These are phyloP conservation scores for Dromius quadrimaculatus DNA, from an alignment of 2,888 invertebrate genomes.

Conservation along the genomic window DNA sequence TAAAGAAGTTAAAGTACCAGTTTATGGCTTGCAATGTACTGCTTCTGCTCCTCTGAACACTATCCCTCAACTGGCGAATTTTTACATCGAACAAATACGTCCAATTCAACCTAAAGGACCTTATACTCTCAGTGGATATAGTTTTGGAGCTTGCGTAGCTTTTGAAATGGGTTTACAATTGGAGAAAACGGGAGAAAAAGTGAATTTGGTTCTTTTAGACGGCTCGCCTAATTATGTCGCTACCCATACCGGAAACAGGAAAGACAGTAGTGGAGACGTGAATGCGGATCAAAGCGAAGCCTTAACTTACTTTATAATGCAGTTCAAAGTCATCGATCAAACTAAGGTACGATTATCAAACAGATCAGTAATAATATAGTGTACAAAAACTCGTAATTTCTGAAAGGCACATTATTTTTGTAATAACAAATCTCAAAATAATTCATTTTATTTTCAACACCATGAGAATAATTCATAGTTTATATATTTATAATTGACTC, in stretches of 20 bases:
- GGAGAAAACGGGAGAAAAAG: conserved; percentile 72
- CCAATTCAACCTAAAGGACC: conserved; percentile 84
- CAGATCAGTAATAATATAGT: too few species aligned
- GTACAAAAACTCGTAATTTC: too few species aligned
- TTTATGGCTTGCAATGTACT: conserved; percentile 92
- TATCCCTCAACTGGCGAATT: conserved; percentile 78
- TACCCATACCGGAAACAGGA: conserved; percentile 79
- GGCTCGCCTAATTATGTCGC: conserved; percentile 89
- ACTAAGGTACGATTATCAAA: conserved; percentile 70
- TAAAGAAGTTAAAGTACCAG: conserved; percentile 78
- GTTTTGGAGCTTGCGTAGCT: conserved; percentile 94
- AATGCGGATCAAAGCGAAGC: conserved; percentile 78
- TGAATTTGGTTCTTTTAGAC: conserved; percentile 84
- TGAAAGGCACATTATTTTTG: too few species aligned
- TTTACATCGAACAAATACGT: conserved; percentile 80
- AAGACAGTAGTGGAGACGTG: conserved; percentile 70
- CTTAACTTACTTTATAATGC: conserved; percentile 85
- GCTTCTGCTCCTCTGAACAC: conserved; percentile 79
- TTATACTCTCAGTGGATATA: conserved; percentile 93
- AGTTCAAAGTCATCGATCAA: conserved; percentile 83
- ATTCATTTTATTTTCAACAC: too few species aligned
- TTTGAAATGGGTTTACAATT: conserved; percentile 94
- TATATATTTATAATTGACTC: too few species aligned
- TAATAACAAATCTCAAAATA: too few species aligned
- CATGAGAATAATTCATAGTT: too few species aligned